Evolutionary conservation across 1,140 invertebrate species (phyloP), one percentile per base, ranked within the genome.

Genomic region (Pachyrhynchus sulphureomaculatus): DNA sequence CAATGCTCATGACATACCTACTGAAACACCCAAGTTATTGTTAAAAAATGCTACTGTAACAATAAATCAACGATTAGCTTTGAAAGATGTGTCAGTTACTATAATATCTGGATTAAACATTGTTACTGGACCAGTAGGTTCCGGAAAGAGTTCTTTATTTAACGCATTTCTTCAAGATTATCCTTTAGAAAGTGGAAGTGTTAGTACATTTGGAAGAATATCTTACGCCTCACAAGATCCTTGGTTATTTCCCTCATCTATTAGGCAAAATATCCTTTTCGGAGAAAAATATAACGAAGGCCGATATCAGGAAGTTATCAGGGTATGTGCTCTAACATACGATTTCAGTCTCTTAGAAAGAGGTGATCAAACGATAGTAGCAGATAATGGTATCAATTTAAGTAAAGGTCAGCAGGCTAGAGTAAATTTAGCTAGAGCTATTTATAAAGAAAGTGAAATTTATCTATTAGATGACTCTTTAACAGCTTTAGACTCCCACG

Each of bases 371-470:
- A 93, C 91, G 0, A 76, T 91, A n/a, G 87, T 94, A 2, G 90
- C 90, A 29, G 92, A 95, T 69, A 81, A 87, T 75, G 92, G 92
- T 37, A 82, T 86, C 8, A 86, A 85, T 32, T 75, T 92, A 2
- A 91, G 88, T 66, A 91, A 91, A 26, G 91, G 95, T 41, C 95
- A 98, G 76, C 88, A 91, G 68, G 93, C 94, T 0, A 83, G 95
- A 68, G 89, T 98, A 4, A 94, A 92, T 71, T 77, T 95, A 26
- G 93, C 93, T 0, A 83, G 92, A 54, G 86, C 91, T 10, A 81
- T 94, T 4, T 95, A 95, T 75, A 83, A 85, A 45, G 83, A 88
- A 75, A 85, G 87, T 4, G 87, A 90, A 67, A 84, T 93, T 34
- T 93, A 91, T 69, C 75, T 93, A 0, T 75, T 93, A n/a, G 91